phyloP scores from a whole-genome alignment of 2,888 invertebrate species.

The Caenorhabditis drosophilae region DNA sequence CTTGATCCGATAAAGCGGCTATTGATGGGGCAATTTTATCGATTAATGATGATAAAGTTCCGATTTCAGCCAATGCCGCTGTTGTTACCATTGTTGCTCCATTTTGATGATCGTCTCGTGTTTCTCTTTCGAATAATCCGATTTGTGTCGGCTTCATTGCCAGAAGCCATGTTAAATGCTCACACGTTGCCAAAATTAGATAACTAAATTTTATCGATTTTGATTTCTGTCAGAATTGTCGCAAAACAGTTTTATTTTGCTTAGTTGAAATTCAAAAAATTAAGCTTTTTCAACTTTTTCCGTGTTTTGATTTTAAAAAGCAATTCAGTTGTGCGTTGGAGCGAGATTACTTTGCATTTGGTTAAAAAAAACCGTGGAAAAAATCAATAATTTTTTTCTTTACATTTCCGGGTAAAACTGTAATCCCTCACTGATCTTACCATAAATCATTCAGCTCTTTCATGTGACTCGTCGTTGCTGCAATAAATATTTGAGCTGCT shows the following conservation, averaged over 20 bases:
- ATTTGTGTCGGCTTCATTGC: slow-evolving; percentile 93
- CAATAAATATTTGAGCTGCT: slow-evolving; percentile 87
- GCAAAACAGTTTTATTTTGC: not conserved
- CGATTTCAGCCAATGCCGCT: slow-evolving; percentile 40
- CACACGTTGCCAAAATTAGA: slow-evolving; percentile 89
- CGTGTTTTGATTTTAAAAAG: no score
- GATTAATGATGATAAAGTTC: slow-evolving; percentile 33
- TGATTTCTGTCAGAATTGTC: no score
- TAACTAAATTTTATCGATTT: slow-evolving; percentile 11
- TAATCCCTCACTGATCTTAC: no score
- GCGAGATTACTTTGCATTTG: no score
- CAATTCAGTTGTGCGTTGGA: no score
- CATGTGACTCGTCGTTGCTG: slow-evolving; percentile 29
- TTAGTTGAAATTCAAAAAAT: no score
- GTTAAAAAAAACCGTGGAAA: no score
- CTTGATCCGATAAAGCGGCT: slow-evolving; percentile 13
- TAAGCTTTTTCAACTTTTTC: no score
- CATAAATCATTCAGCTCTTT: slow-evolving; percentile 21
- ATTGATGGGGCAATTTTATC: slow-evolving; percentile 42
- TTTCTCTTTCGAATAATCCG: slow-evolving; percentile 74
- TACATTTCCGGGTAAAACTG: no score
- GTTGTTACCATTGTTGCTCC: slow-evolving; percentile 39
- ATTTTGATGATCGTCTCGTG: slow-evolving; percentile 25
- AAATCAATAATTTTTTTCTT: no score
- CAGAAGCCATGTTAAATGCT: slow-evolving; percentile 88